Conservation (phyloP, 2,113 vertebrate species). For the Dipodomys merriami region DNA sequence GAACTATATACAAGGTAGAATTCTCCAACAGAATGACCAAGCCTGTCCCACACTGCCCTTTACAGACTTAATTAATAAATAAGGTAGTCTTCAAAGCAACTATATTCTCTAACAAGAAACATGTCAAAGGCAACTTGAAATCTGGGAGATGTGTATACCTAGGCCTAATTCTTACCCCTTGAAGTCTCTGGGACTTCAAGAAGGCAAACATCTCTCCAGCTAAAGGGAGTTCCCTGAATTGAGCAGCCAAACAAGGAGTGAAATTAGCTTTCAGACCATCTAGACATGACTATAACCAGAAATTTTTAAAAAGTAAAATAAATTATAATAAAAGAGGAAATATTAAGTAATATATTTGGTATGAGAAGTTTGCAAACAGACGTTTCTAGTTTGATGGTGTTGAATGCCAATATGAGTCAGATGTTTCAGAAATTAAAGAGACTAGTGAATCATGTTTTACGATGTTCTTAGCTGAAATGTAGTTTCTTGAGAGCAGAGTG, state of each 20-base stretch:
- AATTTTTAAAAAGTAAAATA: not conserved
- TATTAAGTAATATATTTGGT: not conserved
- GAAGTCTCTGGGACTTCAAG: not conserved
- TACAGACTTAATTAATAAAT: not conserved
- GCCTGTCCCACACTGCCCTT: no score
- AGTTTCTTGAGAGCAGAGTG: not conserved
- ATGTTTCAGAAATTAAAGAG: not conserved
- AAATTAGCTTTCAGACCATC: not conserved
- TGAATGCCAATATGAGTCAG: not conserved
- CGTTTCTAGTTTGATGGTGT: not conserved
- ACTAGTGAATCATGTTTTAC: not conserved
- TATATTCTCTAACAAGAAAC: not conserved
- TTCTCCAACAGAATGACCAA: not conserved
- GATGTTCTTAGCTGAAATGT: not conserved
- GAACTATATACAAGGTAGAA: fast-evolving
- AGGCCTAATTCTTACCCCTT: not conserved
- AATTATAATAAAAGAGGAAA: no score
- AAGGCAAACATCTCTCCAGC: no score
- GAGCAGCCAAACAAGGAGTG: not conserved
- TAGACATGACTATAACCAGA: not conserved
- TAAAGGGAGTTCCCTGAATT: not conserved
- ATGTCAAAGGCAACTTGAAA: not conserved
- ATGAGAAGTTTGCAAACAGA: not conserved
- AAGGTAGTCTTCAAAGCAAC: not conserved
- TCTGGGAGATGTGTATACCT: not conserved